A percentile compares a stretch with the other conserved stretches of the same genome.
phyloP scores from a whole-genome alignment of 2,113 vertebrate species.

The Myxocyprinus asiaticus region DNA sequence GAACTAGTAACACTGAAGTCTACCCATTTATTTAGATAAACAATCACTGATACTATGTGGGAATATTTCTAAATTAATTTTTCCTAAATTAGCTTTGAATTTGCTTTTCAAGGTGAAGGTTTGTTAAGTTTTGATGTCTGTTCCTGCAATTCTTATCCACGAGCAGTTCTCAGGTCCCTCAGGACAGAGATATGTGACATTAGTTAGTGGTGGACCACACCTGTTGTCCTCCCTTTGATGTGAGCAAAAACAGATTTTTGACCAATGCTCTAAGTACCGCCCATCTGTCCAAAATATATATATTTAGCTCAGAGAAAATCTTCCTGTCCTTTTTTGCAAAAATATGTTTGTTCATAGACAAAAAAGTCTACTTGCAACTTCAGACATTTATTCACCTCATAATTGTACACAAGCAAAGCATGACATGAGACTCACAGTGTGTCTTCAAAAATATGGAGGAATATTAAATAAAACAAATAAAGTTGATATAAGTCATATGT shows the following conservation, averaged over 20 bases:
- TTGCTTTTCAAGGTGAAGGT: too few species aligned
- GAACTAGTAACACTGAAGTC: not conserved
- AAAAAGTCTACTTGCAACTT: too few species aligned
- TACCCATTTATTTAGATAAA: not conserved
- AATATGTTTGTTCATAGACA: not conserved
- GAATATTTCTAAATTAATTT: not conserved
- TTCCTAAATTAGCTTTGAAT: not conserved
- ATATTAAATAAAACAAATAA: too few species aligned
- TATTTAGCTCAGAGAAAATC: not conserved
- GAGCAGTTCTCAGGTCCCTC: not conserved
- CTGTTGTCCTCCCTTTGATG: slow-evolving; percentile 39
- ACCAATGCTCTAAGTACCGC: not conserved
- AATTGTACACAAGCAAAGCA: too few species aligned
- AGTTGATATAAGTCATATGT: too few species aligned
- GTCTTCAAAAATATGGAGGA: slow-evolving; percentile 39
- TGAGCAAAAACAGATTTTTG: not conserved
- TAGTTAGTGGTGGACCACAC: slow-evolving; percentile 21
- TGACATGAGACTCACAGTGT: too few species aligned
- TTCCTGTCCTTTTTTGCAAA: not conserved
- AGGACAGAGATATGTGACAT: slow-evolving; percentile 20
- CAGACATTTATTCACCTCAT: too few species aligned
- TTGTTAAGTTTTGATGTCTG: too few species aligned
- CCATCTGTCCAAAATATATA: slow-evolving; percentile 3
- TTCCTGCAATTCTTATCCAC: too few species aligned
- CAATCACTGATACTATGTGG: not conserved